Evolutionary conservation across 2,797 vertebrate genomes (phyloP), one percentile per base, ranked within the genome.

Genomic region (Apogon talboti): DNA sequence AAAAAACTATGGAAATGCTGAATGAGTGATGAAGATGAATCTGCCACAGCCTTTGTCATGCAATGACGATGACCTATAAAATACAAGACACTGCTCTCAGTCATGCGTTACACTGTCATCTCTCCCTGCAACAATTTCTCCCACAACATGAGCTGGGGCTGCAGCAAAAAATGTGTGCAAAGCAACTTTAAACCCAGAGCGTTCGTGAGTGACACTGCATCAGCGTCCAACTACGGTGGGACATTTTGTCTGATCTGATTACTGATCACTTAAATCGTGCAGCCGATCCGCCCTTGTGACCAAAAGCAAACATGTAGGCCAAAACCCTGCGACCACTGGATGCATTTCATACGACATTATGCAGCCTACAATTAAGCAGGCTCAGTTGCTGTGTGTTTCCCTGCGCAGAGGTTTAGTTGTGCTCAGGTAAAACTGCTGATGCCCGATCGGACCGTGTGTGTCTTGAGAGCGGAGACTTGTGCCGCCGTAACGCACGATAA

Each of bases 51-150:
- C 94, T 95, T 92, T 96, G 94, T 96, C 96, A 97, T 96, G 94
- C 94, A 96, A 97, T 93, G 95, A 96, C 91, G 95, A 94, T 96
- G 94, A 96, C 96, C 97, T 99, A 96, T 92, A 96, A 97, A 96
- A 95, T 93, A 97, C 93, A 94, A 95, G 94, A 96, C 92, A 96
- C 86, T 86, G 85, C 87, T 92, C 94, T 96, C 91, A 96, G 92
- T 93, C 92, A 86, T 89, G 82, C 68, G 79, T 90, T 82, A 90
- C 58, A 85, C 66, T 58, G 60, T 78, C 66, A 77, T 79, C 71
- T 58, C 66, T 65, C 67, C 62, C 21, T 73, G 55, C 65, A 82
- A 64, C 74, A 61, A 71, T 69, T 57, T 64, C 7, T 45, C 50
- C 41, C 50, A 38, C 52, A 60, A 74, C 49, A 54, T 24, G 45